phyloP scores from a whole-genome alignment of 2,888 invertebrate genomes.

The Leptinotarsa juncta region DNA sequence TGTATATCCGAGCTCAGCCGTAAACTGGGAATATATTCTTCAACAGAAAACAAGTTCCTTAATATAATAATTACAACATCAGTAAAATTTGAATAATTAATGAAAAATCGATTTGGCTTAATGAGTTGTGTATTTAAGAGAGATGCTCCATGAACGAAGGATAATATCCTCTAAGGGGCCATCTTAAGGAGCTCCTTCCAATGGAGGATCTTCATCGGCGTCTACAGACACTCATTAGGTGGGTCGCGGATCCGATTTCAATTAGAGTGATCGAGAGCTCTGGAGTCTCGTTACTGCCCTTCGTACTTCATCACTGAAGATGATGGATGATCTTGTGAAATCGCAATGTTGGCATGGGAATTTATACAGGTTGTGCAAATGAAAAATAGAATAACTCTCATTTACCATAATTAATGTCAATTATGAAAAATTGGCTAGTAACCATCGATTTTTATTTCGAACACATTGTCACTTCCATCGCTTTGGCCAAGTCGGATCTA shows the following conservation, averaged over 20 bases:
- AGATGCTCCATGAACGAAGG: slow-evolving; percentile 53
- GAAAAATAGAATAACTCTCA: no score
- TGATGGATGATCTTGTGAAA: slow-evolving; percentile 57
- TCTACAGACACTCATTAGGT: slow-evolving; percentile 60
- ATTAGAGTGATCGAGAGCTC: slow-evolving; percentile 65
- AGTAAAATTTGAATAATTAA: slow-evolving; percentile 54
- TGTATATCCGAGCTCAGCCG: no score
- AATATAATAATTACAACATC: slow-evolving; percentile 27
- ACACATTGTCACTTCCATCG: no score
- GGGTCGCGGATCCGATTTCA: slow-evolving; percentile 64
- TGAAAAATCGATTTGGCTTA: slow-evolving; percentile 60
- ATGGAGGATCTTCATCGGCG: slow-evolving; percentile 48
- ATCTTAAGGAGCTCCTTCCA: slow-evolving; percentile 57
- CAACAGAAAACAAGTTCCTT: neutral
- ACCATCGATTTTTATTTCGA: no score
- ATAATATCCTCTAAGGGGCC: slow-evolving; percentile 61
- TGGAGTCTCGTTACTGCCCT: slow-evolving; percentile 63
- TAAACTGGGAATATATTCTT: neutral
- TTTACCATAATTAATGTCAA: no score
- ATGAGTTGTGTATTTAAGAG: slow-evolving; percentile 59
- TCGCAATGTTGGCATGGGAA: neutral
- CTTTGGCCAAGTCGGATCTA: no score
- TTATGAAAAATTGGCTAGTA: no score
- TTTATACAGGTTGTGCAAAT: no score
- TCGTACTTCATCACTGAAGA: slow-evolving; percentile 61